Base-by-base conservation (phyloP, 1,140 invertebrate genomes). In the Samia ricini region DNA sequence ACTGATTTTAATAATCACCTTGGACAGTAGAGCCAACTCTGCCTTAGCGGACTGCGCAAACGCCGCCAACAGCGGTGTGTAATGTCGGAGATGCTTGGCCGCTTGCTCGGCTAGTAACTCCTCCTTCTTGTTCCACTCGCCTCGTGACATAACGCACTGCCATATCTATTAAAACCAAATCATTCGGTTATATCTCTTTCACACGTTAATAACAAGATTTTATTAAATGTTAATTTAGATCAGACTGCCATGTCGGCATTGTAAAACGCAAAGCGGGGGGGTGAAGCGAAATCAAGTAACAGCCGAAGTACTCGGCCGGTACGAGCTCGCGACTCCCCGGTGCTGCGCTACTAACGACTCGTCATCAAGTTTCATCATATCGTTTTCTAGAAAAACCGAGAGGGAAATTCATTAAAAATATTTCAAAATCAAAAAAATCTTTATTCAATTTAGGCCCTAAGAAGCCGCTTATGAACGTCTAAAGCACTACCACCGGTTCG, bases 101-200 rank as follows among this genome's bases (percentile, higher is more conserved):
- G 97, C 97, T 91, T 98, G 98, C 82, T 98, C 97, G 66, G 97
- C 97, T 64, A 99, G 94, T 63, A 99, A 91, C 89, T 99, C 98
- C 91, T 99, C 98, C 88, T 99, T 99, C 91, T 99, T 99, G 90
- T 98, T 99, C 98, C 98, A 99, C 91, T 99, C 98, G 49, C 97
- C 96, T 72, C 96, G 94, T 60, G 94, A 94, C 98, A 99, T 99
- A 70, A 99, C 94, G 64, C 96, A 97, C 70, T 94, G 94, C 98
- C 98, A 99, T 77, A 98, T 94, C 94, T 95, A n/a, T 18, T 29
- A 57, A n/a, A n/a, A 51, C 18, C 19, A 61, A 21, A 65, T 12
- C 8, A n/a, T n/a, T n/a, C n/a, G n/a, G n/a, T n/a, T n/a, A n/a
- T n/a, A n/a, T n/a, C n/a, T n/a, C n/a, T n/a, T n/a, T n/a, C n/a